Evolutionary conservation across 2,113 vertebrate genomes (phyloP).

Genomic region (Columba livia): DNA sequence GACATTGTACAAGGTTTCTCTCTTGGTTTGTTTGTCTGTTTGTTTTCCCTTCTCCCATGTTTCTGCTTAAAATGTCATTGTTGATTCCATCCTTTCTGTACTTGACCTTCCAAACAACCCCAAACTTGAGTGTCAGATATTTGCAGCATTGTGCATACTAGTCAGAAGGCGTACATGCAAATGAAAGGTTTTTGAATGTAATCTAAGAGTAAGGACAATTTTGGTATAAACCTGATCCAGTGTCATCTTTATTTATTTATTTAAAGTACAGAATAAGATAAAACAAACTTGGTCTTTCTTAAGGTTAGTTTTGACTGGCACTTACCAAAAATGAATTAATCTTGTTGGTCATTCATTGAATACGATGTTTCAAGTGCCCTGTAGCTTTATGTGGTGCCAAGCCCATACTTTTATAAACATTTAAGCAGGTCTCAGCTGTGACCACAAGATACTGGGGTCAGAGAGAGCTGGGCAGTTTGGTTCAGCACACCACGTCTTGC

Average conservation of each 20-base stretch:
- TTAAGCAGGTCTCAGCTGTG: neutral
- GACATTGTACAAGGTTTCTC: neutral
- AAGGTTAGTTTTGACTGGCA: too few relatives aligned
- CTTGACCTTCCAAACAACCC: neutral
- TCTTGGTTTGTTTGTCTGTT: neutral
- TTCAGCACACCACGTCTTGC: rapidly evolving
- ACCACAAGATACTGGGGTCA: neutral
- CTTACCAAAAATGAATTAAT: neutral
- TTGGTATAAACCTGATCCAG: neutral
- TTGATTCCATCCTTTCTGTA: neutral
- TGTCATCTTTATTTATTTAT: neutral
- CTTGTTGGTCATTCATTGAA: neutral
- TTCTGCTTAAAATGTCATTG: neutral
- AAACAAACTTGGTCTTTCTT: neutral
- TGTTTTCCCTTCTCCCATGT: too few relatives aligned
- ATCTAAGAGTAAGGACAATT: neutral
- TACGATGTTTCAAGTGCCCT: neutral
- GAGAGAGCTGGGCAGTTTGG: rapidly evolving
- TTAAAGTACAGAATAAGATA: neutral
- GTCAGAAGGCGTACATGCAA: neutral
- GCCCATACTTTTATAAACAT: rapidly evolving
- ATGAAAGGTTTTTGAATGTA: neutral
- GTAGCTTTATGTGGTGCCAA: neutral
- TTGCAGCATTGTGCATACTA: neutral
- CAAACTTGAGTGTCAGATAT: neutral